Base-by-base conservation (phyloP, 2,888 invertebrate genomes). In the Dicycla oo region DNA sequence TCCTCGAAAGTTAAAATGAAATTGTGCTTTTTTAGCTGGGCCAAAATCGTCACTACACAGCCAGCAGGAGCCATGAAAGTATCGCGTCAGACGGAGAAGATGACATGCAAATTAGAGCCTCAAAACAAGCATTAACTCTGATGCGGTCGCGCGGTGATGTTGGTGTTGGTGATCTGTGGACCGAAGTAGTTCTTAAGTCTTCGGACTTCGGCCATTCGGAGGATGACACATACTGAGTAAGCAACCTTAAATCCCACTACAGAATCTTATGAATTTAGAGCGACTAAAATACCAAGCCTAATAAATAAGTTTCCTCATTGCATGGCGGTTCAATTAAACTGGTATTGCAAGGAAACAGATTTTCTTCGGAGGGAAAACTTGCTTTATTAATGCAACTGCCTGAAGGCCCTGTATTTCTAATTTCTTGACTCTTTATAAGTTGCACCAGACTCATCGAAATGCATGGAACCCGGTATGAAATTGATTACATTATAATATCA, bases 321-420 rank as follows among this genome's bases (percentile, higher is more conserved):
- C 10, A 23, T 69, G 15, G 30, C 6, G 38, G 7, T 45, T n/a
- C 20, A 30, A 45, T 51, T 0, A 49, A 80, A 60, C 57, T 20
- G 64, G 65, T 40, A 54, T 34, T 6, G 40, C 53, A 23, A 47
- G 56, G 53, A 56, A 80, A 60, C 45, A 34, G 40, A 64, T 40
- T 75, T 56, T 23, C 57, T 63, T 56, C 0, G 5, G 20, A 47
- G 38, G 40, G 69, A 74, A 80, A 80, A 56, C 53, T 57, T 47
- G 69, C 13, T 66, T 26, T 53, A 75, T 54, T 38, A 74, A 75
- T 63, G 66, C 62, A 26, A 54, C 5, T 43, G 34, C 26, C 40
- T 78, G 68, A 69, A 76, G 63, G 38, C 30, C 60, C 66, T 47
- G 66, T 66, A 54, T 72, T 63, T 43, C 76, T 63, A 66, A 69